phyloP scores from a whole-genome alignment of 2,113 vertebrate species.

The Poecile atricapillus region DNA sequence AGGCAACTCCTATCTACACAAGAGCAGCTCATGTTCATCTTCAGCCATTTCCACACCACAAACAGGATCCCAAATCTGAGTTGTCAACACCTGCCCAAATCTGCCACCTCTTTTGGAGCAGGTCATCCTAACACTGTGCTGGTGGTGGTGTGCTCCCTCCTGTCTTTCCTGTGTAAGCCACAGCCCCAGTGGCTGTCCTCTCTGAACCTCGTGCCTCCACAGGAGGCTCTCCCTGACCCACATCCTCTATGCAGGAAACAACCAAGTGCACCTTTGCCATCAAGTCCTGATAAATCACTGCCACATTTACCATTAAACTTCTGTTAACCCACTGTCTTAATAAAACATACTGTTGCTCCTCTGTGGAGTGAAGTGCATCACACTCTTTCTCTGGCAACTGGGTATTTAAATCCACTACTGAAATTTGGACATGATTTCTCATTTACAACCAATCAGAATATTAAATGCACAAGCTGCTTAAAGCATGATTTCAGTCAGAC shows the following conservation, averaged over 20 bases:
- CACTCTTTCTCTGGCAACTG: background rate
- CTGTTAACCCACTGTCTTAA: background rate
- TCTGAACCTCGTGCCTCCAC: background rate
- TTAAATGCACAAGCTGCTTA: background rate
- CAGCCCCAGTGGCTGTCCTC: background rate
- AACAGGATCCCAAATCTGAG: background rate
- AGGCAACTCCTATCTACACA: background rate
- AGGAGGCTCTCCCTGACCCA: background rate
- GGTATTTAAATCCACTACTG: background rate
- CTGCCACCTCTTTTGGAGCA: background rate
- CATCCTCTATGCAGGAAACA: background rate
- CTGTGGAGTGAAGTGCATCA: background rate
- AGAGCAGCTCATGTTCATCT: background rate
- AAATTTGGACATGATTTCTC: background rate
- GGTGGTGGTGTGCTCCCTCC: background rate
- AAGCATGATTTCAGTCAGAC: background rate
- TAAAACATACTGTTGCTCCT: background rate
- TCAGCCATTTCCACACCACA: background rate
- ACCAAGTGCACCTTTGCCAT: background rate
- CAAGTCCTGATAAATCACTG: background rate
- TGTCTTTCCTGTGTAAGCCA: background rate
- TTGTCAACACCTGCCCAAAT: background rate
- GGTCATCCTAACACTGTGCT: background rate
- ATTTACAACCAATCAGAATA: background rate
- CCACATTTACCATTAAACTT: background rate